Conservation (phyloP, 1,140 invertebrate genomes). For the Tyrophagus putrescentiae region DNA sequence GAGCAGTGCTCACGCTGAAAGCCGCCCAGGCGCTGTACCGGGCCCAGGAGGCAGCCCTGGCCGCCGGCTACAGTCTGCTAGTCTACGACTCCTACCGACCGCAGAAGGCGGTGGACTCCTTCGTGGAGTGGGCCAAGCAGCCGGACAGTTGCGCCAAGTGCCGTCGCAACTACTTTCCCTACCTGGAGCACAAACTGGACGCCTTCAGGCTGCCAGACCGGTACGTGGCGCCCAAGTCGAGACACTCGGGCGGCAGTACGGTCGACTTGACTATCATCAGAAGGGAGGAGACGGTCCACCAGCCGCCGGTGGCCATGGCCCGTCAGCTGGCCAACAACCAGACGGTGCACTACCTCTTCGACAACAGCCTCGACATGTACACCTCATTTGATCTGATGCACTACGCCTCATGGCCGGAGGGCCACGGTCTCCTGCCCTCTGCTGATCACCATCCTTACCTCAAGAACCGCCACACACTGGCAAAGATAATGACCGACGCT, state of each 20-base stretch:
- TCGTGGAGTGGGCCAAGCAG: conserved; percentile 4
- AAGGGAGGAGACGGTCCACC: background rate
- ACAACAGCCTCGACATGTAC: conserved; percentile 3
- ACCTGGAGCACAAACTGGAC: background rate
- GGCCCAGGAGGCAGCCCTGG: background rate
- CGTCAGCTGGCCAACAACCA: background rate
- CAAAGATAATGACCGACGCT: background rate
- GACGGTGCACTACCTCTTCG: background rate
- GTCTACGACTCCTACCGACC: conserved; percentile 12
- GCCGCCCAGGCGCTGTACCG: background rate
- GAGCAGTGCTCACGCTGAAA: background rate
- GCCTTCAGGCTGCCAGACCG: conserved; percentile 7
- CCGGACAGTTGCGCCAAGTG: conserved; percentile 2
- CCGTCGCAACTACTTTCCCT: background rate
- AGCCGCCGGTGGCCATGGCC: background rate
- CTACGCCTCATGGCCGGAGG: background rate
- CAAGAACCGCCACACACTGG: background rate
- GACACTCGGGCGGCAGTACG: conserved; percentile 7
- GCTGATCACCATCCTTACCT: background rate
- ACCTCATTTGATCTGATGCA: conserved; percentile 12
- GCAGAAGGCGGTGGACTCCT: conserved; percentile 6
- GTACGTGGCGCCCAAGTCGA: conserved; percentile 3
- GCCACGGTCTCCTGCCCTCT: background rate
- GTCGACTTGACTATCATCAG: conserved; percentile 7
- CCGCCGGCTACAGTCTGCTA: background rate